phyloP scores from a whole-genome alignment of 1,140 invertebrate species.

The Lucilia cuprina region DNA sequence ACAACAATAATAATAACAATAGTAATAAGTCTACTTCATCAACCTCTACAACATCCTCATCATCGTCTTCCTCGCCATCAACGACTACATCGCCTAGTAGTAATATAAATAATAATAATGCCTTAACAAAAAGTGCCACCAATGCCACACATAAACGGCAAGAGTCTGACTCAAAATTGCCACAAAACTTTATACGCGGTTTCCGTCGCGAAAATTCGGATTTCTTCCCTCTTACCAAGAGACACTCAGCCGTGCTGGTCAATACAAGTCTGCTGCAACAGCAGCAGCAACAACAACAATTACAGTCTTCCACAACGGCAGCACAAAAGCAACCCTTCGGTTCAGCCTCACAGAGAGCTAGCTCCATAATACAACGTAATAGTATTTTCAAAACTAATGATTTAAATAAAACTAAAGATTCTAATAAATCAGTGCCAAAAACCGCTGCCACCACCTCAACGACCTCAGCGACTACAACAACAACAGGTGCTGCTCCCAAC shows the following conservation, averaged over 20 bases:
- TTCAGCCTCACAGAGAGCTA: constrained; percentile 63
- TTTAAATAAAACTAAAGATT: constrained; percentile 40
- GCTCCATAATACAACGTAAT: constrained; percentile 70
- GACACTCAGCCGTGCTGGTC: constrained; percentile 75
- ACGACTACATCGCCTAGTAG: constrained; percentile 47
- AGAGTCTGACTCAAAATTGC: constrained; percentile 73
- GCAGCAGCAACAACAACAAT: constrained; percentile 61
- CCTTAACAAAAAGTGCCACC: constrained; percentile 30
- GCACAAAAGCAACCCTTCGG: constrained; percentile 38
- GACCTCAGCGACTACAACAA: neutral
- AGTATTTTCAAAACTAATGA: constrained; percentile 63
- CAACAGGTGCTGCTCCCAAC: constrained; percentile 1
- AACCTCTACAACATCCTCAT: constrained; percentile 41
- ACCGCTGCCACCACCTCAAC: constrained; percentile 28
- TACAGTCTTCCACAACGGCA: constrained; percentile 39
- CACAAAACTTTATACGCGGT: constrained; percentile 75
- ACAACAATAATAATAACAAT: constrained; percentile 39
- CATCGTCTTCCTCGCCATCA: constrained; percentile 46
- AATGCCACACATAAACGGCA: constrained; percentile 65
- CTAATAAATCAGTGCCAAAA: constrained; percentile 9
- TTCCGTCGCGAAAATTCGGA: constrained; percentile 83
- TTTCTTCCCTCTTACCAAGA: constrained; percentile 74
- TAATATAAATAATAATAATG: too few species aligned
- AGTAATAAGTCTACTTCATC: constrained; percentile 42
- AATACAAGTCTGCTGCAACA: constrained; percentile 66